Evolutionary conservation across 2,888 invertebrate genomes (phyloP).

Genomic region (Pristionchus japonicus): DNA sequence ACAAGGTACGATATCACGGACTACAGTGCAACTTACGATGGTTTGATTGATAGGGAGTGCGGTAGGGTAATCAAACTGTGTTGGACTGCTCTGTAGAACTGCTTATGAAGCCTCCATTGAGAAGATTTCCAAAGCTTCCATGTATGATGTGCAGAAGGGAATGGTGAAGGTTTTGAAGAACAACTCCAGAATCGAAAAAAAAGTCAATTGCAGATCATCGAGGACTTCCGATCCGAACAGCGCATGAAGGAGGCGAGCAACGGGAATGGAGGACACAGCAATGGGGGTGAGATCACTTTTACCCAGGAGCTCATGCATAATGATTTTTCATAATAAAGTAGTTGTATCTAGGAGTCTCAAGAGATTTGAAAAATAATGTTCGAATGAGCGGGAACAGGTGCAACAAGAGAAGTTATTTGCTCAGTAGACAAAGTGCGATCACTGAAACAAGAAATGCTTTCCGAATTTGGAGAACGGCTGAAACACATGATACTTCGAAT

Average conservation of each 20-base stretch:
- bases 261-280: slow-evolving; percentile 15
- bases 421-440: too few species aligned
- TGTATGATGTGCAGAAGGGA: not conserved
- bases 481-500: not conserved
- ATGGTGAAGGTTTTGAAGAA: slow-evolving; percentile 56
- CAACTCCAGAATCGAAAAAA: too few species aligned
- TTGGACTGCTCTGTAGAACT: too few species aligned
- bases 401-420: too few species aligned
- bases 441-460: too few species aligned
- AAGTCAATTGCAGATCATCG: not conserved
- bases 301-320: not conserved
- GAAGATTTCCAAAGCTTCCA: too few species aligned
- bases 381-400: too few species aligned
- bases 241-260: not conserved
- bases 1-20: slow-evolving; percentile 52
- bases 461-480: not conserved
- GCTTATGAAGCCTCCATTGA: too few species aligned
- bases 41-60: too few species aligned
- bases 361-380: too few species aligned
- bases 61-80: not conserved
- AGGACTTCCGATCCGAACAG: not conserved
- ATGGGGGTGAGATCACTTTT: slow-evolving; percentile 3
- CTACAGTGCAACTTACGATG: not conserved
- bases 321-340: too few species aligned
- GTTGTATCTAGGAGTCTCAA: too few species aligned